phyloP scores from a whole-genome alignment of 92 coral and sea anemone genomes.

The Galaxea fascicularis region DNA sequence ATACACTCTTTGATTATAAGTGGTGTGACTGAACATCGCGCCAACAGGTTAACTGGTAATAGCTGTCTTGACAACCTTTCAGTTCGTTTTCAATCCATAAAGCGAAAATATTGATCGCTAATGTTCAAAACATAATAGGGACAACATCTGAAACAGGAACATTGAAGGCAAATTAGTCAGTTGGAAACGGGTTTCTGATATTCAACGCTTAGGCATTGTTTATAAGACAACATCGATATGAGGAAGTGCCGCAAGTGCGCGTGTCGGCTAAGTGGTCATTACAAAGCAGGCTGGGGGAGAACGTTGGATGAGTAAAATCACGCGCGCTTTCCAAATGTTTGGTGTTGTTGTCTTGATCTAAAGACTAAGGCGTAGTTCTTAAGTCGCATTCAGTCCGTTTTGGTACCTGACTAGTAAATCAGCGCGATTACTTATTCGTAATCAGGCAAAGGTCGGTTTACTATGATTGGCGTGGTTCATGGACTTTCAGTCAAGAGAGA shows the following conservation, averaged over 20 bases:
- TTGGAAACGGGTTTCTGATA: neutral
- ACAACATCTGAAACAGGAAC: slow-evolving; percentile 32
- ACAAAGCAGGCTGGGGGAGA: too few relatives aligned
- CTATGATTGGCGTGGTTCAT: too few relatives aligned
- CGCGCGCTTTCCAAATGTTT: too few relatives aligned
- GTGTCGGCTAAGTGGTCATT: neutral
- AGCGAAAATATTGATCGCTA: neutral
- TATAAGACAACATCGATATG: neutral
- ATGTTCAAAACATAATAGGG: slow-evolving; percentile 11
- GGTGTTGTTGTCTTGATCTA: too few relatives aligned
- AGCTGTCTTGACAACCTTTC: slow-evolving; percentile 6
- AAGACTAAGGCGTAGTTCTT: too few relatives aligned
- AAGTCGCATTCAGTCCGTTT: too few relatives aligned
- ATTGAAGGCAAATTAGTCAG: neutral
- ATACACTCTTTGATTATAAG: neutral
- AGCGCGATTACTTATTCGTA: too few relatives aligned
- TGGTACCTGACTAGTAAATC: too few relatives aligned
- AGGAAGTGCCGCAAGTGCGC: neutral
- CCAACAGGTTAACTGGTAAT: neutral
- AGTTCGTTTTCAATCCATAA: neutral
- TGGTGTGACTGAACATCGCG: slow-evolving; percentile 4
- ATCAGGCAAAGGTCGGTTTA: too few relatives aligned
- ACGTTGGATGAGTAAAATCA: too few relatives aligned
- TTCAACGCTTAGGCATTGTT: neutral
- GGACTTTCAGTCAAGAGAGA: too few relatives aligned